Percentiles rank a stretch among this genome's conserved stretches.
phyloP scores from a whole-genome alignment of 1,140 invertebrate species.

The Epicauta chinensis region DNA sequence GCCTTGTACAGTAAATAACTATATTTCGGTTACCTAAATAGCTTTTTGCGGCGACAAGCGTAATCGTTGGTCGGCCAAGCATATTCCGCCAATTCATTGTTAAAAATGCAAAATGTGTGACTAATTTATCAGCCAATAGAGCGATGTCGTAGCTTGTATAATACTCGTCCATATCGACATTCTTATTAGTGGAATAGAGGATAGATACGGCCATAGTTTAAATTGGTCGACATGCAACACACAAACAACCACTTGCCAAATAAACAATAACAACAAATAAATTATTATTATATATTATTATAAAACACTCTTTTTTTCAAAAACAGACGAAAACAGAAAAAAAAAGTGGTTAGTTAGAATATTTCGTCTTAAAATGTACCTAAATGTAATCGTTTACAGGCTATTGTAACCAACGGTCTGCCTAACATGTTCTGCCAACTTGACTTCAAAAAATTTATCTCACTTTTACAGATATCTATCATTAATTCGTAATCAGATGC shows the following conservation, averaged over 20 bases:
- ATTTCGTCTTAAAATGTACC: slow-evolving; percentile 53
- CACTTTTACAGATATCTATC: slow-evolving; percentile 94
- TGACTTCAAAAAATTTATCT: slow-evolving; percentile 94
- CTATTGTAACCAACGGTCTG: slow-evolving; percentile 82
- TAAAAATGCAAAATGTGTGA: slow-evolving; percentile 82
- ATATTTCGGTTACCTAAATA: slow-evolving; percentile 69
- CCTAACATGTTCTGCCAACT: slow-evolving; percentile 93
- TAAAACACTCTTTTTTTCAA: no score
- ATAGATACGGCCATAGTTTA: no score
- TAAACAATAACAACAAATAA: no score
- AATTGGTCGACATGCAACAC: slow-evolving; percentile 31
- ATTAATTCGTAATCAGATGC: slow-evolving; percentile 94
- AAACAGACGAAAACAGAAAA: no score
- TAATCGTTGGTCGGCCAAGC: slow-evolving; percentile 83
- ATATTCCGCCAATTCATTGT: slow-evolving; percentile 90
- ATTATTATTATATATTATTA: no score
- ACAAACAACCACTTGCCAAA: neutral
- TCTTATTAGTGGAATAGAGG: slow-evolving; percentile 51
- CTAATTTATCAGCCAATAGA: slow-evolving; percentile 81
- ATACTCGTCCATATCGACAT: slow-evolving; percentile 88
- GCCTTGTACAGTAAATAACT: no score
- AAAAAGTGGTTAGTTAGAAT: no score
- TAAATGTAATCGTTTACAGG: slow-evolving; percentile 84
- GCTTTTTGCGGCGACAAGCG: slow-evolving; percentile 71
- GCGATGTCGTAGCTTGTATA: slow-evolving; percentile 88